Conservation (phyloP, 2,113 vertebrate genomes). For the Nerophis lumbriciformis region DNA sequence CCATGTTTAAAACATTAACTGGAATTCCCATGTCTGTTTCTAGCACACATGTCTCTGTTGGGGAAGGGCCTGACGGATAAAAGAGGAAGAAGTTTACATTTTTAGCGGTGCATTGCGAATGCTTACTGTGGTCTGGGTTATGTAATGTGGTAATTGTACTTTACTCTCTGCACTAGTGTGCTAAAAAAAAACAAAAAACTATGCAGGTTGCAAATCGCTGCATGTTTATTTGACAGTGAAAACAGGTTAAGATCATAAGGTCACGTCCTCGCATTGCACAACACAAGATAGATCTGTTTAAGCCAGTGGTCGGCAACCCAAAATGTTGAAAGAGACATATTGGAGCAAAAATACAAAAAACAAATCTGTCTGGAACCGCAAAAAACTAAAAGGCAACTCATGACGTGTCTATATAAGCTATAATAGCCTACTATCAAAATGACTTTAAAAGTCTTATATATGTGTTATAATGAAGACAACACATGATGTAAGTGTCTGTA, state of each 20-base stretch:
- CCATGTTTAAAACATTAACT: constrained; percentile 59
- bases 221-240: constrained; percentile 19
- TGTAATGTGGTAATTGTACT: constrained; percentile 23
- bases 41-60: constrained; percentile 8
- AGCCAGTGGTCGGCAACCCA: background rate
- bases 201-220: background rate
- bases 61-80: constrained; percentile 17
- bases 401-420: no score
- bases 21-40: constrained; percentile 33
- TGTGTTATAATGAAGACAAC: no score
- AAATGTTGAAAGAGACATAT: no score
- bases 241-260: constrained; percentile 10
- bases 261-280: constrained; percentile 23
- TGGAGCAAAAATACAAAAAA: no score
- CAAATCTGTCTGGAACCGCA: no score
- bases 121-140: background rate
- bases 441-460: no score
- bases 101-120: background rate
- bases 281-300: constrained; percentile 22
- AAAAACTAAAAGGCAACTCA: no score
- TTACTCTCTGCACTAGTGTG: constrained; percentile 2
- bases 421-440: no score
- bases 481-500: no score
- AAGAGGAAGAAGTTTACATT: constrained; percentile 3
- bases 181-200: constrained; percentile 1